Evolutionary conservation across 1,140 invertebrate genomes (phyloP), one percentile per base, ranked within the genome.

Genomic region (Gryon sp.): DNA sequence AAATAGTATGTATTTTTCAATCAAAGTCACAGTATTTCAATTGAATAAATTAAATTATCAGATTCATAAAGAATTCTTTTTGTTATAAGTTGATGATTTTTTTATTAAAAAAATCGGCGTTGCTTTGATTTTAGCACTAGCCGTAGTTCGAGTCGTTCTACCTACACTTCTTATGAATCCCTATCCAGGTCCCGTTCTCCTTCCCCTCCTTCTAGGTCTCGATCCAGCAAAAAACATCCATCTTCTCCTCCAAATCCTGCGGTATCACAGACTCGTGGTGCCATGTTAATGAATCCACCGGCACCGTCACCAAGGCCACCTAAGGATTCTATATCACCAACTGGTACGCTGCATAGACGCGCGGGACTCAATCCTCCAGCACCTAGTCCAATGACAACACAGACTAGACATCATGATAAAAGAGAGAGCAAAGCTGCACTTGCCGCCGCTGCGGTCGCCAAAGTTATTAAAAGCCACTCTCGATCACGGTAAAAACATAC

Each of bases 241-340:
- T 38, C 81, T 7, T 83, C 83, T 16, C 76, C 87, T 9, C 86
- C 84, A 34, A 79, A 78, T 76, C 52, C 81, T 16, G 62, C 80
- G 38, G 48, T 82, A 28, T 46, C 70, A 20, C 70, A 59, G 14
- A 8, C 43, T 45, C 84, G 81, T 22, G 86, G 92, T 14, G 92
- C 92, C 0, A 91, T 92, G 77, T 82, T 92, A 36, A 93, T 93
- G 92, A 93, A 93, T 85, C 92, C 92, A 53, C 92, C 92, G 1
- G 92, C 92, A 75, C 92, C 92, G 46, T 89, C 90, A 52, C 86
- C 88, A 8, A 89, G 90, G 2, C 80, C 83, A 12, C 66, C 83
- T 0, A 87, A 87, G 55, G 86, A 84, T 12, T 86, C 85, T 0
- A 83, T 84, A 12, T 87, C 86, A 1, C 87, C 86, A 8, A 84